Evolutionary conservation across 2,888 invertebrate species (phyloP).

Genomic region (Lasioglossum oenotherae): DNA sequence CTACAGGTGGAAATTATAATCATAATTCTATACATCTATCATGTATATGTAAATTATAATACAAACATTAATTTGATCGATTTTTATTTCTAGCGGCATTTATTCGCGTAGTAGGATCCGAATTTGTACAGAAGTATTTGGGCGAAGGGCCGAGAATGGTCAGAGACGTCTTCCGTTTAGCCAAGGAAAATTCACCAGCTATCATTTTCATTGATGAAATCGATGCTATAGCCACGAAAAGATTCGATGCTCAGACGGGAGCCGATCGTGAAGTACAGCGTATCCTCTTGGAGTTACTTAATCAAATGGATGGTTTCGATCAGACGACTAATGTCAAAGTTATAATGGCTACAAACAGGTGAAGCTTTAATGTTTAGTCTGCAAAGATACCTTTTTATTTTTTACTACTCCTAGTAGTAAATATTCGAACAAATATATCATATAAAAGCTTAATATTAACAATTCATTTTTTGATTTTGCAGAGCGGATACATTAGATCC

Average conservation of each 20-base stretch:
- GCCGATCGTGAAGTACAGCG: constrained; percentile 99
- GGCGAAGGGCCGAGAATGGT: constrained; percentile 99
- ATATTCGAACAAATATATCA: not conserved
- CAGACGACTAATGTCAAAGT: constrained; percentile 99
- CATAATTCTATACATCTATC: not conserved
- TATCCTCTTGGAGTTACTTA: constrained; percentile 97
- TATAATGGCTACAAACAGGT: constrained; percentile 85
- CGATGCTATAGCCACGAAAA: constrained; percentile 99
- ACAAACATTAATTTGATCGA: not conserved
- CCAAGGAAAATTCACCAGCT: constrained; percentile 99
- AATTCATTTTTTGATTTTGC: constrained; percentile 55
- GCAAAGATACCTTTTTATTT: not conserved
- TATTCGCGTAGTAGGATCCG: constrained; percentile 99
- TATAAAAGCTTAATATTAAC: not conserved
- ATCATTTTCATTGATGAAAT: constrained; percentile 99
- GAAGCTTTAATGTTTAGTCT: not conserved
- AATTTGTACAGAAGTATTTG: constrained; percentile 99
- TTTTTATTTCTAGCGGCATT: constrained; percentile 92
- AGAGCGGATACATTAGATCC: constrained; percentile 99
- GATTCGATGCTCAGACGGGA: constrained; percentile 99
- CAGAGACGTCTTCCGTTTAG: constrained; percentile 98
- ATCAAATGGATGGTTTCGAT: constrained; percentile 99
- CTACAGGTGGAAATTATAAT: constrained; percentile 89
- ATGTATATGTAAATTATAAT: too few species aligned
- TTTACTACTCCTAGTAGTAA: not conserved